Base-by-base conservation (phyloP, 2,888 invertebrate genomes). In the Eubasilissa splendida region DNA sequence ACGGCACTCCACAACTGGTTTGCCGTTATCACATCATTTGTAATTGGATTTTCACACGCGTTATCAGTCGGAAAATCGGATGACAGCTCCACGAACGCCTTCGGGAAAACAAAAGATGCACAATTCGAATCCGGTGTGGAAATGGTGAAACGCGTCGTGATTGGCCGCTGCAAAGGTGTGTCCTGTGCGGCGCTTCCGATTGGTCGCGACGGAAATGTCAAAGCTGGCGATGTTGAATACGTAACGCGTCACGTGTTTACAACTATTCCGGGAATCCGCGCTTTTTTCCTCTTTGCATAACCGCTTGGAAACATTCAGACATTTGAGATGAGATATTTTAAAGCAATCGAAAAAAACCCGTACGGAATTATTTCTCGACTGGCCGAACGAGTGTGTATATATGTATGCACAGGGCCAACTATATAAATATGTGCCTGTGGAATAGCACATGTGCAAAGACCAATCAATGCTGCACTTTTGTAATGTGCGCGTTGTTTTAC, bases 81-180 rank as follows among this genome's bases (percentile, higher is more conserved):
- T 74, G 79, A 68, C 75, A 74, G 68, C n/a, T 74, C 33, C 4
- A 31, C 33, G 54, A 4, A 42, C 31, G 63, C 10, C n/a, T 50
- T 52, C 22, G 22, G 54, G 11, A n/a, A 78, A 78, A 78, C 78
- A 78, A 73, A 50, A 65, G 73, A 75, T 42, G 54, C 11, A 52
- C 11, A 63, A 14, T 80, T 77, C 66, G 59, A 70, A 80, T 60
- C 70, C 50, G 42, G 33, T 68, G 53, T 54, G 70, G 33, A 71
- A 80, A 70, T 63, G 54, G 31, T 73, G 58, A 42, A 11, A 63
- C 68, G 50, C 53, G n/a, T 42, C 11, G 50, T 60, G 78, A 81
- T 81, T 81, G 81, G 81, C 31, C 50, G 56, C 12, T 60, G n/a
- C 52, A 75, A 78, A 81, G 81, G 81, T 74, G 81, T 81, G 81